Evolutionary conservation across 2,888 invertebrate species (phyloP), one percentile per base, ranked within the genome.

Genomic region (Erynnis tages): DNA sequence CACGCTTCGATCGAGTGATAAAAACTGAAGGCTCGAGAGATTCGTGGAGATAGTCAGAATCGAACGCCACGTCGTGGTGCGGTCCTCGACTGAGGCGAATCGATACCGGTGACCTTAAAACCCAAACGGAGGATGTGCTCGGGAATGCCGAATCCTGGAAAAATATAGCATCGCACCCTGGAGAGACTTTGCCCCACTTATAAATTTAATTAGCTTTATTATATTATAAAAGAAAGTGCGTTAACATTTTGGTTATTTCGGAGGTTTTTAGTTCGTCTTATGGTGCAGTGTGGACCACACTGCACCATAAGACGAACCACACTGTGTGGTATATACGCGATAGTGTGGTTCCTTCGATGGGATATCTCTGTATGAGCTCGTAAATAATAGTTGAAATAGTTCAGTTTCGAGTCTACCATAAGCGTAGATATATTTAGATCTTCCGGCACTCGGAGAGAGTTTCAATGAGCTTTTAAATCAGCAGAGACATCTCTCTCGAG

Each of bases 41-140:
- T 25, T 7, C 61, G 56, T 47, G 52, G 59, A 53, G 46, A 53
- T 53, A 41, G 54, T 46, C 37, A 16, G 11, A 8, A 14, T n/a
- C 16, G 29, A 17, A 43, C n/a, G n/a, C n/a, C n/a, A 16, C 27
- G 25, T 44, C 21, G 32, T 41, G 53, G 54, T 57, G 74, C 73
- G 76, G 73, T 73, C 70, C 66, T 76, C 77, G 77, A 78, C 76
- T 77, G 72, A 71, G 75, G 73, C 76, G 76, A 83, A 85, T 87
- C 86, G 79, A 87, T 86, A 83, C 67, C 56, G 66, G 71, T 73
- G 82, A 81, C 79, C 80, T 81, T 80, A 82, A 75, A 63, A 72
- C 72, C 71, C 63, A 69, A 67, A 55, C 50, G 58, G 50, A 34
- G 17, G 25, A 40, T 47, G 50, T 46, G 46, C 47, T 54, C 54